Percentiles rank a stretch among this genome's conserved stretches.
Evolutionary conservation across 64 coral and sea anemone species (phyloP).

Genomic region (Platygyra sinensis): DNA sequence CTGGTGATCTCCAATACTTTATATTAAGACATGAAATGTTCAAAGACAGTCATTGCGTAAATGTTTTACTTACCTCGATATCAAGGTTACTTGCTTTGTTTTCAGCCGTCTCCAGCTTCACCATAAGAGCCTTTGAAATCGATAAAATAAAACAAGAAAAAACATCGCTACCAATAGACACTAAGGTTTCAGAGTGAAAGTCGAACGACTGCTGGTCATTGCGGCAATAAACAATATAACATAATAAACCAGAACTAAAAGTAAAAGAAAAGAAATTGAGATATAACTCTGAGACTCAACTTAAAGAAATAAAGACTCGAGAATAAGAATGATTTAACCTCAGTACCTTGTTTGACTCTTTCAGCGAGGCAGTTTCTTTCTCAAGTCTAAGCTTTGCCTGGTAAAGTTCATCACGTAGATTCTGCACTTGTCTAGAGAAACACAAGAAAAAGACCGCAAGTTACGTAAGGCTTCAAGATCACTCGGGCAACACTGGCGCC

Average conservation of each 20-base stretch:
- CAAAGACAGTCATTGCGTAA: too few species aligned
- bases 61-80: constrained; percentile 48
- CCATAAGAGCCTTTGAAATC: constrained; percentile 2
- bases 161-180: not conserved
- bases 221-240: too few species aligned
- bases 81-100: constrained; percentile 67
- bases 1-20: too few species aligned
- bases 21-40: too few species aligned
- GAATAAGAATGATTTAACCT: not conserved
- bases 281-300: not conserved
- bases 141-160: not conserved
- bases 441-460: not conserved
- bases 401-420: constrained; percentile 88
- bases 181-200: not conserved
- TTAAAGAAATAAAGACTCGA: too few species aligned
- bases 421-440: constrained; percentile 58
- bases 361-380: constrained; percentile 76
- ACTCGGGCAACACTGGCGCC: not conserved
- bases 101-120: constrained; percentile 53
- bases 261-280: too few species aligned
- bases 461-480: not conserved
- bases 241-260: too few species aligned
- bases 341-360: constrained; percentile 79
- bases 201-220: too few species aligned
- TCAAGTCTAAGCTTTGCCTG: constrained; percentile 75